These are phyloP conservation scores for Bedellia somnulentella DNA, from an alignment of 2,888 invertebrate genomes.

Conservation along the genomic window DNA sequence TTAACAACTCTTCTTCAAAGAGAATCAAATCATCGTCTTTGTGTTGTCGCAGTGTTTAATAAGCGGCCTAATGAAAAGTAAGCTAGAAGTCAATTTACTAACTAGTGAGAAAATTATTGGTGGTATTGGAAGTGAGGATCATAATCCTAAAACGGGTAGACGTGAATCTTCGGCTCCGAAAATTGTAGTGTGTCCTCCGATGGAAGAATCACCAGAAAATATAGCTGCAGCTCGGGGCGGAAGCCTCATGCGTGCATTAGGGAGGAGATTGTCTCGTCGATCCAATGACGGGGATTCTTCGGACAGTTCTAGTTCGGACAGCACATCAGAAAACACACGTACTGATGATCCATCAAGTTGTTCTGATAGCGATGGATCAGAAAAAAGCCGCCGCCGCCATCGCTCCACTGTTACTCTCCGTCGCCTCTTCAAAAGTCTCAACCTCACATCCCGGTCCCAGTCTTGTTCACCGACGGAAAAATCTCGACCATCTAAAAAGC, in stretches of 20 bases:
- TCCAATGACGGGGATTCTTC: slow-evolving; percentile 41
- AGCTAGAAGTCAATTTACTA: slow-evolving; percentile 29
- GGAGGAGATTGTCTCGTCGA: slow-evolving; percentile 62
- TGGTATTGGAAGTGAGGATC: too few species aligned
- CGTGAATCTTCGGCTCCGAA: slow-evolving; percentile 40
- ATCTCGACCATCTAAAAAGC: slow-evolving; percentile 54
- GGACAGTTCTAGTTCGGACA: slow-evolving; percentile 48
- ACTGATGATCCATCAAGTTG: slow-evolving; percentile 50
- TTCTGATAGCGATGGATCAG: slow-evolving; percentile 62
- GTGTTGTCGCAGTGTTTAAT: slow-evolving; percentile 15
- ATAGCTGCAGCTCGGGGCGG: slow-evolving; percentile 61
- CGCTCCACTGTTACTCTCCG: slow-evolving; percentile 68
- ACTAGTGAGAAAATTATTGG: slow-evolving; percentile 37
- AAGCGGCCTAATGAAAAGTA: slow-evolving; percentile 40
- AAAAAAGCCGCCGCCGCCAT: slow-evolving; percentile 38
- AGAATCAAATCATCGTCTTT: slow-evolving; percentile 14
- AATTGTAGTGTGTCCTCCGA: slow-evolving; percentile 51
- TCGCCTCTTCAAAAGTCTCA: slow-evolving; percentile 72
- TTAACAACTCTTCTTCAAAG: slow-evolving; percentile 10
- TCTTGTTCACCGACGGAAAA: slow-evolving; percentile 61
- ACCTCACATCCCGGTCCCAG: slow-evolving; percentile 64
- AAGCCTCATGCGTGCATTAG: slow-evolving; percentile 67
- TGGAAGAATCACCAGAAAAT: slow-evolving; percentile 57
- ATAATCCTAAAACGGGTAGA: too few species aligned
- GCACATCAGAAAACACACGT: slow-evolving; percentile 32